Base-by-base conservation (phyloP, 2,888 invertebrate genomes). In the Lasius platythorax region DNA sequence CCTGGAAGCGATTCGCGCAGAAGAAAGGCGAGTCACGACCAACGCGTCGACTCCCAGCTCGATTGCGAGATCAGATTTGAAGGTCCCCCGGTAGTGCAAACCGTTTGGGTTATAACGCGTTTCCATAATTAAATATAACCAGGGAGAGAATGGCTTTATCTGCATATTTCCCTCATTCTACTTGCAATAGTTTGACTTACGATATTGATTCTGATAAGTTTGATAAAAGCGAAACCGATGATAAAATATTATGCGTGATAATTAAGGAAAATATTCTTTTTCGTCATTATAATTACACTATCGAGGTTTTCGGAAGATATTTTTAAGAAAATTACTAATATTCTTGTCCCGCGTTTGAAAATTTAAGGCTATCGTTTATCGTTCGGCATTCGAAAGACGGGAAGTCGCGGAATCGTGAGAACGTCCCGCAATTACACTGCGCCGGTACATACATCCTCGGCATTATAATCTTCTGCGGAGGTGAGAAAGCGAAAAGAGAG, bases 391-490 rank as follows among this genome's bases (percentile, higher is more conserved):
- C 43, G 28, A 30, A 33, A 61, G 37, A 43, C 37, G 61, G 1
- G 33, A 73, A 81, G 56, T 37, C 70, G n/a, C 43, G 58, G 12
- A 43, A n/a, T 37, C 72, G 58, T 61, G 58, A 63, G 63, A 75
- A 72, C 58, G 40, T 83, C 70, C 37, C 84, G 82, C 85, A 86
- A 87, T 87, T 88, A 88, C 78, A 63, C 9, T 73, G 72, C 33
- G 67, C 67, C 73, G 75, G 61, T 66, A 68, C 73, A 83, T 87
- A 83, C 86, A 76, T 83, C 74, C 78, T 76, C 75, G 74, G 79
- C 68, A 86, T 92, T 90, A 90, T 90, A 91, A 90, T 90, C 91
- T 90, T 87, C 85, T 81, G 61, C 53, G 61, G 82, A 67, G 68
- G 78, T 66, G 85, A 88, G 68, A 76, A 83, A 87, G 82, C 68